phyloP scores from a whole-genome alignment of 2,797 vertebrate genomes.

The Chrosomus eos region DNA sequence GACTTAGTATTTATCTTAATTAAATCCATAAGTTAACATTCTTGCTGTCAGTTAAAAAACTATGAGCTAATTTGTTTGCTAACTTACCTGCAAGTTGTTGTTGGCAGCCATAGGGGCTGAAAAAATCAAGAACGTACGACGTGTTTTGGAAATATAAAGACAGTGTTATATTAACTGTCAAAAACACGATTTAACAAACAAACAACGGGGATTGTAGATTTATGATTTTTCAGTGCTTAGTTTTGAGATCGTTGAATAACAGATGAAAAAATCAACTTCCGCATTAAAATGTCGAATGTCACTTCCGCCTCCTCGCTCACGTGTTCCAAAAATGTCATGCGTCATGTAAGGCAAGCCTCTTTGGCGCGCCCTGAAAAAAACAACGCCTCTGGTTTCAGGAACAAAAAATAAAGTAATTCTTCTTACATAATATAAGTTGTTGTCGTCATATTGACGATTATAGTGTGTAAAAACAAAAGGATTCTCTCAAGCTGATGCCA shows the following conservation, averaged over 20 bases:
- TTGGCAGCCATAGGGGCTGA: conserved; percentile 81
- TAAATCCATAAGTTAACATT: neutral
- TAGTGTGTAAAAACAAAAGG: neutral
- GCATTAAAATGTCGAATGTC: conserved; percentile 76
- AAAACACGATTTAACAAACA: neutral
- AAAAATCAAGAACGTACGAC: conserved; percentile 43
- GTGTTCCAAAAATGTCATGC: conserved; percentile 53
- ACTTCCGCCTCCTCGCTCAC: conserved; percentile 66
- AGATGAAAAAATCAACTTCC: conserved; percentile 74
- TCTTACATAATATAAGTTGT: neutral
- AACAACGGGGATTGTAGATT: conserved; percentile 36
- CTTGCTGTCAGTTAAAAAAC: conserved; percentile 2
- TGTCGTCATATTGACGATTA: neutral
- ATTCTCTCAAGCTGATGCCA: neutral
- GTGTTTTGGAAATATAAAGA: conserved; percentile 29
- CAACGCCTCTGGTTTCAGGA: neutral
- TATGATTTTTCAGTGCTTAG: conserved; percentile 51
- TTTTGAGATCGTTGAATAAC: conserved; percentile 65
- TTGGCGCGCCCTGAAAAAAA: neutral
- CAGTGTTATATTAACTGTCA: neutral
- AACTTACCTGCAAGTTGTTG: conserved; percentile 85
- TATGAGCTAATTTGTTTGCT: conserved; percentile 49
- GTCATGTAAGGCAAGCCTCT: conserved; percentile 33
- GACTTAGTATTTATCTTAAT: neutral
- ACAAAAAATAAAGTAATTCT: neutral